Evolutionary conservation across 2,797 vertebrate species (phyloP).

Genomic region (Threskiornis aethiopicus): DNA sequence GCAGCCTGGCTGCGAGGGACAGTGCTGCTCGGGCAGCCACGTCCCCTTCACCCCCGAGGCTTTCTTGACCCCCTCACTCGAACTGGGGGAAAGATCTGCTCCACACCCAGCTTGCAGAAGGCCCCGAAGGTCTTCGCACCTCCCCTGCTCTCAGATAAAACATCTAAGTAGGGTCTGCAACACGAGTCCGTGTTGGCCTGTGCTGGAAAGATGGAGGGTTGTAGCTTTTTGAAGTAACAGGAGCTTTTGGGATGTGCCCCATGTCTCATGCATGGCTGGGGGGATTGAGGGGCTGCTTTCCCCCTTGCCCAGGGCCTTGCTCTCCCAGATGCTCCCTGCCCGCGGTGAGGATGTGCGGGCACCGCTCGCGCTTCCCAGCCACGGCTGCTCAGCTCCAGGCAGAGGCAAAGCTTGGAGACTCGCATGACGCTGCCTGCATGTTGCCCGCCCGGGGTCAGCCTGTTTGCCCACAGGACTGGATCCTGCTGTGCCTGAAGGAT

Average conservation of each 20-base stretch:
- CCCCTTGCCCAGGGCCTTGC: not conserved
- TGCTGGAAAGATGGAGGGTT: not conserved
- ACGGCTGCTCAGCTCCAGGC: not conserved
- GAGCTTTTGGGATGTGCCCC: not conserved
- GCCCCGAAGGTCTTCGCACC: fast-evolving
- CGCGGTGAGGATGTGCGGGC: fast-evolving
- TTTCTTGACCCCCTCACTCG: not conserved
- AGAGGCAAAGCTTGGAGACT: not conserved
- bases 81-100: not conserved
- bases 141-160: not conserved
- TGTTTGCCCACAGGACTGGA: not conserved
- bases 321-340: not conserved
- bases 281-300: not conserved
- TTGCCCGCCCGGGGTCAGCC: not conserved
- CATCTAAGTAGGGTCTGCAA: not conserved
- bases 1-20: not conserved
- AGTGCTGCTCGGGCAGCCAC: not conserved
- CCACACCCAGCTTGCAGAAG: not conserved
- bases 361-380: not conserved
- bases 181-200: not conserved
- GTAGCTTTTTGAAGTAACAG: not conserved
- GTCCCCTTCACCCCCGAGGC: fast-evolving
- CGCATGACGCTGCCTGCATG: not conserved
- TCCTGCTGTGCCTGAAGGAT: not conserved
- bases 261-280: not conserved